Evolutionary conservation across 2,797 vertebrate species (phyloP).

Genomic region (Echeneis naucrates): DNA sequence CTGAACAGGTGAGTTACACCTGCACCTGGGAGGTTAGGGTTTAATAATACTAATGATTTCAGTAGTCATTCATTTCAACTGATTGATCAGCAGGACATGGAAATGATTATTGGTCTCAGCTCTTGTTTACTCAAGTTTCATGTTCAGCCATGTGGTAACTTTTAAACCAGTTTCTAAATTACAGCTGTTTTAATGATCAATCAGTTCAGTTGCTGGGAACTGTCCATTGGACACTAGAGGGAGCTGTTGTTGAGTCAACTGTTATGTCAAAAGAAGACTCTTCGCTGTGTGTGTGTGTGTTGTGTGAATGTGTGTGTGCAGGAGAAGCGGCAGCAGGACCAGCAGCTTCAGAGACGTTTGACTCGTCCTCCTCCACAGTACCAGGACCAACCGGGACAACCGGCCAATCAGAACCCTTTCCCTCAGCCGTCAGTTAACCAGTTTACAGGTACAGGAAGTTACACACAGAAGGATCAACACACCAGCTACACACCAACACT

Average conservation of each 20-base stretch:
- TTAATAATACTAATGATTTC: too few species aligned
- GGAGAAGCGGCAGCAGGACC: slow-evolving; percentile 93
- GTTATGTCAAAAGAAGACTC: too few species aligned
- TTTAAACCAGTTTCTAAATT: too few species aligned
- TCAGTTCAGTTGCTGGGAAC: too few species aligned
- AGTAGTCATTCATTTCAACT: too few species aligned
- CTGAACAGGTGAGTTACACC: slow-evolving; percentile 86
- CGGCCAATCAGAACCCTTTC: slow-evolving; percentile 88
- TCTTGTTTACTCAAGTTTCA: too few species aligned
- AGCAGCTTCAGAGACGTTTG: slow-evolving; percentile 94
- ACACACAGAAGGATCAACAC: not conserved
- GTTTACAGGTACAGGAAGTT: slow-evolving; percentile 86
- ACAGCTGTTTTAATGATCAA: too few species aligned
- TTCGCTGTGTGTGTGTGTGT: too few species aligned
- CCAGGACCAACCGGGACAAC: slow-evolving; percentile 90
- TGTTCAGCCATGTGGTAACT: too few species aligned
- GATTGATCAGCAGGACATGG: too few species aligned
- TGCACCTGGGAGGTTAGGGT: not conserved
- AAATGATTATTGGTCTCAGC: too few species aligned
- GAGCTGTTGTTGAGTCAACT: slow-evolving; percentile 7
- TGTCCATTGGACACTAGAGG: slow-evolving; percentile 10
- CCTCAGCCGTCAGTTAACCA: slow-evolving; percentile 88
- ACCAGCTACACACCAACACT: too few species aligned
- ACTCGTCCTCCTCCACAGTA: slow-evolving; percentile 96
- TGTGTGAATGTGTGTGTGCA: slow-evolving; percentile 56